Base-by-base conservation (phyloP, 2,113 vertebrate species). In the Apeltes quadracus region DNA sequence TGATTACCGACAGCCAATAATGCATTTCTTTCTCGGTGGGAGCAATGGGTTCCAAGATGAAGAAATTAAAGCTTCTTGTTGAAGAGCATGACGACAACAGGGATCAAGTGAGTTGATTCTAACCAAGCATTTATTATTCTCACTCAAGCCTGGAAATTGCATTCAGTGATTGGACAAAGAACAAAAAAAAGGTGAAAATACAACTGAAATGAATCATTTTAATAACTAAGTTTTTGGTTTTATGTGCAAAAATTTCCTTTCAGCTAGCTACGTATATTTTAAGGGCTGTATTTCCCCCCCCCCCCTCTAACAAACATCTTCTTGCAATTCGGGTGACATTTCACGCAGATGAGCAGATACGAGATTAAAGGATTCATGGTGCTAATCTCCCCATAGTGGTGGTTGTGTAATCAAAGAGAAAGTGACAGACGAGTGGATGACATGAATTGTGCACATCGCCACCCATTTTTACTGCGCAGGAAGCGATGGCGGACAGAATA, bases 351-450 rank as follows among this genome's bases (percentile, higher is more conserved):
- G 55, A 58, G 67, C 48, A 57, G 79, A 65, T 66, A 77, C 39
- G 18, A 75, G 75, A 69, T 72, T 50, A 85, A 64, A 79, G 29
- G 48, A 78, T 64, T 75, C 32, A n/a, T 10, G 14, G 46, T 62
- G 72, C 86, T 80, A 69, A 84, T 80, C 50, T 71, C 64, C 23
- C 63, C 14, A 13, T 4, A 13, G 13, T 25, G 7, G 54, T 61
- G 66, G 63, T 63, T 82, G 63, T 84, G 76, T 75, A 78, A 87
- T 59, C 44, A 2, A 84, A 61, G 69, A 50, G 36, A 32, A 50
- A 50, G 41, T 74, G 81, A 84, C 1, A 84, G 73, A 61, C 77
- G 75, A 72, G 48, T 72, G 48, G 32, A 18, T 48, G 55, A 72
- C 39, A 34, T 36, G 11, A 51, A 75, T 50, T 62, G 39, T 75